Evolutionary conservation across 2,113 vertebrate species (phyloP), one percentile per base, ranked within the genome.

Genomic region (Megalops atlanticus): DNA sequence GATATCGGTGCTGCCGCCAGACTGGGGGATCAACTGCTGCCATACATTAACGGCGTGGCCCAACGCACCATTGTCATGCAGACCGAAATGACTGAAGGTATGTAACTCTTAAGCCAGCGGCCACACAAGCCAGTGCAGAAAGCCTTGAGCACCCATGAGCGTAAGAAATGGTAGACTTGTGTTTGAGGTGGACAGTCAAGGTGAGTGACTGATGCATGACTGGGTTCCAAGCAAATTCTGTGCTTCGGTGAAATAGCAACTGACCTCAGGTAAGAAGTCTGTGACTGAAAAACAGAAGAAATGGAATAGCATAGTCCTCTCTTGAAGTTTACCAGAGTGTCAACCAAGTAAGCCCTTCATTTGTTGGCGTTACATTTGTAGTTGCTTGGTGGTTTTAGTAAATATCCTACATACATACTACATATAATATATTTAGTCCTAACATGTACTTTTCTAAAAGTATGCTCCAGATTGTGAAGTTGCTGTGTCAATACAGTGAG

Each of bases 21-120:
- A 89, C 87, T 95, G 90, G 92, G 84, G 91, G 95, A 95, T 73
- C 93, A 92, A 86, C 89, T 99, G 91, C 92, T 95, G 81, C 92
- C 89, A 76, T 95, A 93, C 93, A 90, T 99, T 96, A 92, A 91
- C 83, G 95, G 93, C 86, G 95, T 97, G 93, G 91, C 94, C 90
- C 94, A 96, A 87, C 96, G 96, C 81, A 92, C 86, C 92, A 95
- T 97, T 96, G 90, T 97, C 90, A 85, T 97, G 93, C 91, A 96
- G 77, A 96, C 89, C 92, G 91, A 96, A 90, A 89, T 97, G 91
- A 95, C 94, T 76, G 94, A 98, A 99, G 98, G 98, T 99, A 99
- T 89, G 98, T 99, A 96, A 83, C 15, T 31, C n/a, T 24, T 58
- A 54, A 78, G 33, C 39, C 38, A 71, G 74, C 8, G 35, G 41